These are phyloP conservation scores for Helostoma temminkii DNA, from an alignment of 2,797 vertebrate genomes.

Conservation along the genomic window DNA sequence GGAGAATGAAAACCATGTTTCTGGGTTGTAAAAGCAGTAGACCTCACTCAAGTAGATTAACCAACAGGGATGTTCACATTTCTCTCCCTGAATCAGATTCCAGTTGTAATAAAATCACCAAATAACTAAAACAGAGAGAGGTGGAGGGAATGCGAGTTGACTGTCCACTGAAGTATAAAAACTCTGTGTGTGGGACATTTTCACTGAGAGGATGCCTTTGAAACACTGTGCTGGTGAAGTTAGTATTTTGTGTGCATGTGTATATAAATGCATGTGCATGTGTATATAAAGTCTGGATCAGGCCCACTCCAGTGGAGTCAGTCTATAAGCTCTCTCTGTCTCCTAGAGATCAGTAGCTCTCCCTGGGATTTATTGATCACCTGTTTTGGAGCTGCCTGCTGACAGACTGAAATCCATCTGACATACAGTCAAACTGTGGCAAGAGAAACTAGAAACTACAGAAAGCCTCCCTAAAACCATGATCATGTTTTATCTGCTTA, in stretches of 20 bases:
- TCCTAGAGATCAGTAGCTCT: constrained; percentile 32
- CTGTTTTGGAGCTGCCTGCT: constrained; percentile 19
- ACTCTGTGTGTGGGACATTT: constrained; percentile 19
- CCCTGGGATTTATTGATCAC: constrained; percentile 48
- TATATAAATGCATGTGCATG: constrained; percentile 17
- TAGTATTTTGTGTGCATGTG: not conserved
- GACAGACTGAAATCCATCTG: constrained; percentile 46
- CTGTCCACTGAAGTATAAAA: constrained; percentile 21
- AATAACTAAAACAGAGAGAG: not conserved
- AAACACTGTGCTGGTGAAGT: constrained; percentile 27
- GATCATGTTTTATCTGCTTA: too few species aligned
- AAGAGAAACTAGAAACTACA: not conserved
- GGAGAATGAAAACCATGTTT: constrained; percentile 48
- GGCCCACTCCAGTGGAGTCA: constrained; percentile 47
- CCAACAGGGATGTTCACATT: constrained; percentile 25
- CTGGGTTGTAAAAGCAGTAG: constrained; percentile 21
- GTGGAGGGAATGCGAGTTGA: not conserved
- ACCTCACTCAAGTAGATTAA: constrained; percentile 40
- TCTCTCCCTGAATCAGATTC: constrained; percentile 12
- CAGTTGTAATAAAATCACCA: constrained; percentile 21
- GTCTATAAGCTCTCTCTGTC: constrained; percentile 27
- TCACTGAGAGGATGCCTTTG: constrained; percentile 28
- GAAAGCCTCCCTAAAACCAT: not conserved
- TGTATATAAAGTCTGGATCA: constrained; percentile 34
- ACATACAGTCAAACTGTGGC: not conserved